These are phyloP conservation scores for Paramisgurnus dabryanus DNA, from an alignment of 2,113 vertebrate species.

Conservation along the genomic window DNA sequence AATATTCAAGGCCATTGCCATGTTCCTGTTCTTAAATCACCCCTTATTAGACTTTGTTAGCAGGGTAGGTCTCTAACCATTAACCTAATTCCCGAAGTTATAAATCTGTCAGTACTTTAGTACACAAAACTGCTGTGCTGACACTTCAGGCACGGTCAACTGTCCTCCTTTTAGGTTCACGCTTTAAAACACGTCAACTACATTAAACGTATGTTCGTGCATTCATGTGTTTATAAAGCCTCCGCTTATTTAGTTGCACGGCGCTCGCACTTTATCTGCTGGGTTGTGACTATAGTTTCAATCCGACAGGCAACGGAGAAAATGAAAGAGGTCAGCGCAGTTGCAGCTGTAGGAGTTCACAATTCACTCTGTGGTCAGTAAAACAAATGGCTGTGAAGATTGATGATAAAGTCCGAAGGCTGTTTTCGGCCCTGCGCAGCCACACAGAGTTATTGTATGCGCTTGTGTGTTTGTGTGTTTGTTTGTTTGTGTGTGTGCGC, in stretches of 20 bases:
- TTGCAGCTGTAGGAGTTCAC: not conserved
- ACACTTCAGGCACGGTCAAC: conserved; percentile 4
- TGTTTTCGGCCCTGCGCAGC: conserved; percentile 36
- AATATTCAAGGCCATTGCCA: not conserved
- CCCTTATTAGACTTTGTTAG: not conserved
- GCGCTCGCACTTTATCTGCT: not conserved
- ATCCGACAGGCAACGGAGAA: conserved; percentile 9
- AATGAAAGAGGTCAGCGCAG: not conserved
- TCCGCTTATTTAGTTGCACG: not conserved
- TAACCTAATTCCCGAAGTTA: not conserved
- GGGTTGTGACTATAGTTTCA: not conserved
- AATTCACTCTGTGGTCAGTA: conserved; percentile 27
- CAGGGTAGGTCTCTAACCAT: not conserved
- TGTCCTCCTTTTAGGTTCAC: not conserved
- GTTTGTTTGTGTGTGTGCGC: conserved; percentile 18
- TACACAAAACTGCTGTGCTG: not conserved
- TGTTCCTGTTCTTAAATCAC: not conserved
- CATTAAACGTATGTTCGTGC: not conserved
- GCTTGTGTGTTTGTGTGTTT: not conserved
- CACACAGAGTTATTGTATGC: conserved; percentile 31
- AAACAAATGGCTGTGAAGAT: conserved; percentile 41
- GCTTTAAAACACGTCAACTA: not conserved
- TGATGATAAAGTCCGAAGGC: conserved; percentile 31
- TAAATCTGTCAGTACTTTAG: conserved; percentile 33
- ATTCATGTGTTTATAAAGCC: not conserved